These are phyloP conservation scores for Dromococcyx pavoninus DNA, from an alignment of 2,797 vertebrate genomes.

Conservation along the genomic window DNA sequence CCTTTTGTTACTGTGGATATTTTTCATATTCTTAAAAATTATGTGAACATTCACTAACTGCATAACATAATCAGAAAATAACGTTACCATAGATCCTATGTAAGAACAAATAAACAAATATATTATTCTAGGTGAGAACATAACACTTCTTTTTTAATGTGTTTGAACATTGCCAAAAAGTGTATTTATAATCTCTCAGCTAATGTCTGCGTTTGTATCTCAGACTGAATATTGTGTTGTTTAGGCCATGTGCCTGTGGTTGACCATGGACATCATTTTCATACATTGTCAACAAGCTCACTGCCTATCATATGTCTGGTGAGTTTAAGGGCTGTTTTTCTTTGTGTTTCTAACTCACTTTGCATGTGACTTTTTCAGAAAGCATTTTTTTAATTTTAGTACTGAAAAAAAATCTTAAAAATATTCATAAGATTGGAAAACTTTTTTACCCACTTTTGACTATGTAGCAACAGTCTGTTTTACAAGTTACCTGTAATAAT, in stretches of 20 bases:
- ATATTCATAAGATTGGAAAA: neutral
- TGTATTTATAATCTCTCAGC: neutral
- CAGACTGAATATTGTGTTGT: neutral
- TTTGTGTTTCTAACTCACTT: neutral
- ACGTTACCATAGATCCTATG: fast-evolving
- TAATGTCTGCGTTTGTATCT: neutral
- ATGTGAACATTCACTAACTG: neutral
- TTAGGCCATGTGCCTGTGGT: neutral
- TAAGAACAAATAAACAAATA: neutral
- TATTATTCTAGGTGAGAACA: neutral
- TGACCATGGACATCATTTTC: neutral
- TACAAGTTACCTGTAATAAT: slow-evolving; percentile 12
- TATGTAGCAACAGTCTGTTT: neutral
- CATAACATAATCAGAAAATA: neutral
- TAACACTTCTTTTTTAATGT: fast-evolving
- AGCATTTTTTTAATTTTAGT: neutral
- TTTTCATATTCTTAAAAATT: neutral
- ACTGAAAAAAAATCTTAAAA: neutral
- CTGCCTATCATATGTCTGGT: neutral
- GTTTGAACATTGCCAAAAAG: neutral
- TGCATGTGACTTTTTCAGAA: neutral
- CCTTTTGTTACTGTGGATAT: neutral
- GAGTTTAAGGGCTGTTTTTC: neutral
- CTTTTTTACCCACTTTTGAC: neutral
- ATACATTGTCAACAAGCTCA: neutral